phyloP scores from a whole-genome alignment of 2,888 invertebrate species.

The Toxonevra muliebris region DNA sequence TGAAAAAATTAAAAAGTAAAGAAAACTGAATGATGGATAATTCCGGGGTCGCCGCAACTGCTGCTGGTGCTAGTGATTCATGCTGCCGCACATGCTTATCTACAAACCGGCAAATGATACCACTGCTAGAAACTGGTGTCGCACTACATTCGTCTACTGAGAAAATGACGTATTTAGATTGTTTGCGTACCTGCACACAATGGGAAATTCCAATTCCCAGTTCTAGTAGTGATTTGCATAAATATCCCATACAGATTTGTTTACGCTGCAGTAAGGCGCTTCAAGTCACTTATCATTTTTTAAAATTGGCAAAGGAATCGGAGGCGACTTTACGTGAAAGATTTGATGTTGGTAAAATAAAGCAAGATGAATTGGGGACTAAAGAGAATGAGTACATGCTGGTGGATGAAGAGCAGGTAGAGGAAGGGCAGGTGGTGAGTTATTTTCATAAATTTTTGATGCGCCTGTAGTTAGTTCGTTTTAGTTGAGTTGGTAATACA shows the following conservation, averaged over 20 bases:
- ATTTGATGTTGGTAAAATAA: no score
- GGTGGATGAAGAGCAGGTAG: no score
- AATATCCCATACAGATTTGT: constrained; percentile 53
- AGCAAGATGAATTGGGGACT: no score
- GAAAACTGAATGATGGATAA: no score
- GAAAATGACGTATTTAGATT: constrained; percentile 30
- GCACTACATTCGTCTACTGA: constrained; percentile 26
- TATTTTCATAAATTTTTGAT: no score
- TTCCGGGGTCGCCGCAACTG: no score
- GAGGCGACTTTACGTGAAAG: not conserved
- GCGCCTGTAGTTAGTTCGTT: no score
- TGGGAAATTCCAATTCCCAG: constrained; percentile 29
- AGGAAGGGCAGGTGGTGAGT: no score
- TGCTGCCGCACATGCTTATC: constrained; percentile 53
- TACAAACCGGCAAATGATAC: constrained; percentile 28
- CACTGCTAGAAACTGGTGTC: constrained; percentile 12
- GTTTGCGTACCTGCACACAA: constrained; percentile 39
- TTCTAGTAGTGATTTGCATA: constrained; percentile 35
- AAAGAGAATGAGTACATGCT: no score
- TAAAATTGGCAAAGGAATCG: constrained; percentile 42
- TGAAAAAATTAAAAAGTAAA: no score
- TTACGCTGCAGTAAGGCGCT: constrained; percentile 54
- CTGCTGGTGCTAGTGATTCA: not conserved
- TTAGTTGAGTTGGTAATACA: no score
- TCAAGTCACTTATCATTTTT: constrained; percentile 54